Conservation (phyloP, 2,888 invertebrate species). For the Agapetus fuscipes region DNA sequence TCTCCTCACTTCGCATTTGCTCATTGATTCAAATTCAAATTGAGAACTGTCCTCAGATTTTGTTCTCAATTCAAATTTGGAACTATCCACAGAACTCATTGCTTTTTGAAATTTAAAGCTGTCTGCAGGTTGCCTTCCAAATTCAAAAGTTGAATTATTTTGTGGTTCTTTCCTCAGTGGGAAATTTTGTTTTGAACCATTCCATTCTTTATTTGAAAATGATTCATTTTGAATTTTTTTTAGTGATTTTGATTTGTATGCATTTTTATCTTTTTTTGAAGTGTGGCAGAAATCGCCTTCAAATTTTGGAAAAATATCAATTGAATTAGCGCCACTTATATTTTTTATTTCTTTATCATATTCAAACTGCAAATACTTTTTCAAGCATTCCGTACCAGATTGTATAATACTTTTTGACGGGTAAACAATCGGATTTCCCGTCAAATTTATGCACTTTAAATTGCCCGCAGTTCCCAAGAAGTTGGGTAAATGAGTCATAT, state of each 20-base stretch:
- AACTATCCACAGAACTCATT: background rate
- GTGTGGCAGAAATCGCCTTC: no score
- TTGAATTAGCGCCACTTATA: slow-evolving; percentile 7
- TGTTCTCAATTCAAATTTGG: no score
- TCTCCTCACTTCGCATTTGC: no score
- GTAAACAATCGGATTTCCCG: slow-evolving; percentile 50
- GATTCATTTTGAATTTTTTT: slow-evolving; percentile 5
- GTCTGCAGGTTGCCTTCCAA: no score
- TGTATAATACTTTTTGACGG: slow-evolving; percentile 46
- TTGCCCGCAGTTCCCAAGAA: slow-evolving; percentile 52
- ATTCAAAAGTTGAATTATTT: no score
- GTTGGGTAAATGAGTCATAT: slow-evolving; percentile 46
- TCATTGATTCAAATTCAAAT: no score
- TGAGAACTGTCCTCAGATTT: no score
- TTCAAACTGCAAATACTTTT: slow-evolving; percentile 34
- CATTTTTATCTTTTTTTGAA: slow-evolving; percentile 1
- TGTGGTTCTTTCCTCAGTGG: no score
- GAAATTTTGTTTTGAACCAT: no score
- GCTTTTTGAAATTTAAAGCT: no score
- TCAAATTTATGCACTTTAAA: slow-evolving; percentile 51
- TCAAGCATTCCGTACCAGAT: slow-evolving; percentile 36
- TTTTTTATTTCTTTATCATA: slow-evolving; percentile 28
- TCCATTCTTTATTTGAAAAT: no score
- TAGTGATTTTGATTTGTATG: background rate
- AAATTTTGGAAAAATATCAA: slow-evolving; percentile 7